Base-by-base conservation (phyloP, 2,888 invertebrate species). In the Acleris literana region DNA sequence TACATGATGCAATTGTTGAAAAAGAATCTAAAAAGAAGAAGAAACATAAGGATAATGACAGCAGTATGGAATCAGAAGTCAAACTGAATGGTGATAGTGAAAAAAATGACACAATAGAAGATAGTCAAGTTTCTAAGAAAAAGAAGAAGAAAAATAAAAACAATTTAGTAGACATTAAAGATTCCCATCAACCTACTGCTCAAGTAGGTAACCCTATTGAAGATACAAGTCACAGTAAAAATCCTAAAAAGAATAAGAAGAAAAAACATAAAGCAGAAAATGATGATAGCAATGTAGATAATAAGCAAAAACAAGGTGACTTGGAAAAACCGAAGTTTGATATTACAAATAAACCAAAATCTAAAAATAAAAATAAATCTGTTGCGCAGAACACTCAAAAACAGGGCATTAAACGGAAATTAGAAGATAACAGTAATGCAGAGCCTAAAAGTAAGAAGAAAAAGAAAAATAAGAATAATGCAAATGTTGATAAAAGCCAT, bases 391-490 rank as follows among this genome's bases (percentile, higher is more conserved):
- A 44, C 20, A n/a, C 39, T 3, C 57, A 48, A 18, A 68, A 70
- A 60, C 48, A 68, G 20, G 62, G 62, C 48, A 33, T 69, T 52
- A 80, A 77, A 71, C 71, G 72, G 25, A 79, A 76, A 68, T 60
- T 71, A 65, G 69, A 72, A 43, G 48, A 67, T 22, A 67, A 67
- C 55, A 61, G 61, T 46, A 57, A 48, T 16, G 61, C 67, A 69
- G 60, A 68, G 5, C 69, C 73, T n/a, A 70, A 68, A 33, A 78
- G 82, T 71, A 83, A 77, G 70, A 82, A 78, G 63, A 81, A 79
- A 69, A 72, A 74, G 39, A 72, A 69, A 64, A 65, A 68, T 59
- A 62, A 74, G 69, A 16, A 2, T 13, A 48, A 56, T 52, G 22
- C 52, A 49, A 58, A 72, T 66, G 18, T 74, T 73, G 51, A 73